These are phyloP conservation scores for Dicyrtomina minuta DNA, from an alignment of 2,888 invertebrate genomes.

Conservation along the genomic window DNA sequence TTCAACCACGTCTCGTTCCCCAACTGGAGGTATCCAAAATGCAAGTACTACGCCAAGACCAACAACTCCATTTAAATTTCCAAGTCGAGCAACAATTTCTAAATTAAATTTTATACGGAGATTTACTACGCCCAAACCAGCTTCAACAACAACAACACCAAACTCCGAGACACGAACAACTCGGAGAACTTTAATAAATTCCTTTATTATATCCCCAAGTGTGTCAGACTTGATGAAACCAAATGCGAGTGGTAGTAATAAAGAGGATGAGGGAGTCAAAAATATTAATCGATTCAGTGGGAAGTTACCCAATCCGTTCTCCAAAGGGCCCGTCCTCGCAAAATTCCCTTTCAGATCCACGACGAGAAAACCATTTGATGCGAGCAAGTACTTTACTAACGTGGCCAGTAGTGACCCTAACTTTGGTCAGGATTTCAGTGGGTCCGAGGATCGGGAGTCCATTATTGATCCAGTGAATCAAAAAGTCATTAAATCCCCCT, in stretches of 20 bases:
- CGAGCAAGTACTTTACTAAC: constrained; percentile 45
- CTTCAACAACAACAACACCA: constrained; percentile 20
- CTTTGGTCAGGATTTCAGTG: constrained; percentile 50
- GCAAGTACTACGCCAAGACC: constrained; percentile 37
- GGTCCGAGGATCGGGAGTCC: constrained; percentile 47
- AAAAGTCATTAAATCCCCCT: constrained; percentile 48
- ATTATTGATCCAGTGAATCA: constrained; percentile 49
- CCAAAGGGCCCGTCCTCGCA: constrained; percentile 23
- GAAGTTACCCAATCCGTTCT: background rate
- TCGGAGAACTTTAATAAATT: background rate
- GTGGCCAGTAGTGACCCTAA: constrained; percentile 38
- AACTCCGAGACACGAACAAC: constrained; percentile 17
- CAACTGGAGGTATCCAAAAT: constrained; percentile 32
- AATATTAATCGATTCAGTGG: constrained; percentile 26
- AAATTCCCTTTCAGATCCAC: constrained; percentile 22
- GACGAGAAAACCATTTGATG: constrained; percentile 40
- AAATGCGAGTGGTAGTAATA: background rate
- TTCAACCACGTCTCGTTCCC: constrained; percentile 39
- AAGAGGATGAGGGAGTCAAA: background rate
- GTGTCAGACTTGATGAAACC: constrained; percentile 14
- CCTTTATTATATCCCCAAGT: constrained; percentile 10
- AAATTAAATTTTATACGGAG: constrained; percentile 45
- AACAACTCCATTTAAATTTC: constrained; percentile 18
- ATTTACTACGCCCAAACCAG: constrained; percentile 40
- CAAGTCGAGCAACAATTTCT: constrained; percentile 45